Conservation (phyloP, 2,113 vertebrate genomes). For the Poeciliopsis retropinna region DNA sequence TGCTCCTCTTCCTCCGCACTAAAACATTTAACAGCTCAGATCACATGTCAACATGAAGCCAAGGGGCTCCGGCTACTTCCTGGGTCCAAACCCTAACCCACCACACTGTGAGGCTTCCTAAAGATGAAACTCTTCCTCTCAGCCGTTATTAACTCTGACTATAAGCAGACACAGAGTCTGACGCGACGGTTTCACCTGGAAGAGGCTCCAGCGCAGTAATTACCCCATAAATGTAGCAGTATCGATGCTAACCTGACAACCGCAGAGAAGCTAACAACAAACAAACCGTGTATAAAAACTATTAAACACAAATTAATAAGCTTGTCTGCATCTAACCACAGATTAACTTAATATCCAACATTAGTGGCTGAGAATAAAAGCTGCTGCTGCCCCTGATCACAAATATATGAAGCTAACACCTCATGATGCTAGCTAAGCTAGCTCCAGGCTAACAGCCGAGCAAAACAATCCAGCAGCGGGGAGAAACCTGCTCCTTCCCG, state of each 20-base stretch:
- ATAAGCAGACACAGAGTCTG: neutral
- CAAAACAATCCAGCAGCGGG: conserved; percentile 25
- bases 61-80: conserved; percentile 9
- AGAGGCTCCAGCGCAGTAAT: neutral
- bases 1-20: neutral
- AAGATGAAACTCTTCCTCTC: neutral
- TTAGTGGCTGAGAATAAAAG: neutral
- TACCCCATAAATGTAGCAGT: neutral
- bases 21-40: neutral
- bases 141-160: neutral
- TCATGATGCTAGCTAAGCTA: conserved; percentile 35
- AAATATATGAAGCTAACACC: conserved; percentile 40
- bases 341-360: accelerated
- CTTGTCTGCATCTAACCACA: accelerated
- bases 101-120: neutral
- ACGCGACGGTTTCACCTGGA: accelerated
- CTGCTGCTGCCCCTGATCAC: conserved; percentile 28
- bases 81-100: conserved; percentile 1
- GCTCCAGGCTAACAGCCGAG: conserved; percentile 47
- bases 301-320: conserved; percentile 19
- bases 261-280: conserved; percentile 37
- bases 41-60: neutral
- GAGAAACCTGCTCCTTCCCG: accelerated
- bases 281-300: conserved; percentile 21
- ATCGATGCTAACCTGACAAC: conserved; percentile 40